phyloP scores from a whole-genome alignment of 2,888 invertebrate genomes.

The Clusia tigrina region DNA sequence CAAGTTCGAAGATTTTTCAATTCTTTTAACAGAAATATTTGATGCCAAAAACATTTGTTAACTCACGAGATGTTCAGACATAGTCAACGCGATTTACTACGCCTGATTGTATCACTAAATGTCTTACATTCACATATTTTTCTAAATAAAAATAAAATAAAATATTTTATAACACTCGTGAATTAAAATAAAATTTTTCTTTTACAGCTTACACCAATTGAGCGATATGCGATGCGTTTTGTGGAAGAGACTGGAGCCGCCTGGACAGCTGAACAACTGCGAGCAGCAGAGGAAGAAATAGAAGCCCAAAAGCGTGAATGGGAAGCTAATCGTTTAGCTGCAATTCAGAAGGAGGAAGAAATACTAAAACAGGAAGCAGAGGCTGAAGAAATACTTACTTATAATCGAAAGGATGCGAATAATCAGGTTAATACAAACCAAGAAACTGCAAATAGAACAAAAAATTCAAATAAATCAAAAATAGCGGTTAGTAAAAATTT shows the following conservation, averaged over 20 bases:
- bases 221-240: conserved; percentile 92
- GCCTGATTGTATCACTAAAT: conserved; percentile 63
- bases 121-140: conserved; percentile 53
- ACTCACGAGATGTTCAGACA: conserved; percentile 58
- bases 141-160: background rate
- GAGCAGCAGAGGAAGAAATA: conserved; percentile 87
- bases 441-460: conserved; percentile 44
- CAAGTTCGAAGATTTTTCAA: conserved; percentile 13
- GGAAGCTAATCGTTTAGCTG: conserved; percentile 83
- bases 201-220: conserved; percentile 86
- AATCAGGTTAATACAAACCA: conserved; percentile 81
- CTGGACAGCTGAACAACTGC: conserved; percentile 85
- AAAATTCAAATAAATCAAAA: conserved; percentile 29
- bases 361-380: conserved; percentile 69
- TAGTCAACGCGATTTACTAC: conserved; percentile 53
- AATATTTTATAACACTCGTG: background rate
- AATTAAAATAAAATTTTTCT: background rate
- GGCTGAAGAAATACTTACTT: conserved; percentile 75
- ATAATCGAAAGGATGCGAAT: conserved; percentile 78
- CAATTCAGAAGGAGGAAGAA: conserved; percentile 73
- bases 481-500: background rate
- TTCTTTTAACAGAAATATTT: conserved; percentile 19
- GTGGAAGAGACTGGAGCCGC: conserved; percentile 83
- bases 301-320: conserved; percentile 86
- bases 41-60: conserved; percentile 31